Evolutionary conservation across 1,140 invertebrate genomes (phyloP), one percentile per base, ranked within the genome.

Genomic region (Neodiprion pinetum): DNA sequence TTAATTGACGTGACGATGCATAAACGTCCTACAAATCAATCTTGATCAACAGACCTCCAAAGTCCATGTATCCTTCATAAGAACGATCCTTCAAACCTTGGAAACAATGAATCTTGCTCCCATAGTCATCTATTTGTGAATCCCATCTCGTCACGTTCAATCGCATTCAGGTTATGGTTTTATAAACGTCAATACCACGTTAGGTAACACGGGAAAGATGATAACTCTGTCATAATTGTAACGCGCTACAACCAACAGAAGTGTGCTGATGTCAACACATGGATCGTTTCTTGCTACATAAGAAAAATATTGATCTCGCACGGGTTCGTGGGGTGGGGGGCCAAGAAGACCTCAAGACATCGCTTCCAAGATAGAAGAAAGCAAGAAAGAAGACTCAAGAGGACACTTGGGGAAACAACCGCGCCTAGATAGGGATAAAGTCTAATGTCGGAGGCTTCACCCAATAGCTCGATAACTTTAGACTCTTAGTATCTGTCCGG

Each of bases 321-420:
- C 84, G 86, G 76, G 82, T 82, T 85, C 81, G 80, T 79, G 80
- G 74, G 67, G 68, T 74, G 80, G 76, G 75, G 78, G 81, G 82
- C 76, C 69, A 85, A 82, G 84, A 87, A 87, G 82, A 86, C 74
- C n/a, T 83, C 82, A 85, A 85, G 84, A 86, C 79, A 79, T 77
- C 79, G 50, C 73, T 82, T 78, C 79, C 78, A 88, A 89, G 87
- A 88, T 72, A 84, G 84, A 90, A 88, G 87, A 86, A 66, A 49
- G 74, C 85, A 89, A 88, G 87, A 89, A 86, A 86, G 87, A 89
- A 89, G 85, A 87, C 80, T 78, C 78, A 81, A 84, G 82, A 87
- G 85, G 86, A 86, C 71, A 70, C 11, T 67, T 65, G 71, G 66
- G 70, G 10, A 53, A n/a, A 53, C 50, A 11, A 53, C 50, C 50